Conservation (phyloP, 2,888 invertebrate species). For the Erynnis tages region DNA sequence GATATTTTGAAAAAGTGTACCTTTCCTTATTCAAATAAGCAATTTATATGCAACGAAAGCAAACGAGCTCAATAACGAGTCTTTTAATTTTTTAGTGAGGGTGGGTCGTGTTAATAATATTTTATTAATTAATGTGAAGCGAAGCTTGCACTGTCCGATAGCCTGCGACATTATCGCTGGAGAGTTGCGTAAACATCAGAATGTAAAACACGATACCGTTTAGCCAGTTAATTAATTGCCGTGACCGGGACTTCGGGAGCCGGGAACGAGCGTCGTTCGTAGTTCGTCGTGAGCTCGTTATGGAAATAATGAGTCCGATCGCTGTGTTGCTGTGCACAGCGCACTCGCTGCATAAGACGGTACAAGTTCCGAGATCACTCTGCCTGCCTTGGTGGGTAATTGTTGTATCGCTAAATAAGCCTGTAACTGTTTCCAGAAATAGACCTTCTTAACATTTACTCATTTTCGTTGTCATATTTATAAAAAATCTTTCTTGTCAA, state of each 20-base stretch:
- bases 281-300: conserved; percentile 72
- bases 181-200: conserved; percentile 77
- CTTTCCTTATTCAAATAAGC: conserved; percentile 64
- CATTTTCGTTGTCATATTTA: background rate
- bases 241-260: conserved; percentile 60
- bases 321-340: conserved; percentile 45
- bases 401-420: conserved; percentile 43
- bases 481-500: background rate
- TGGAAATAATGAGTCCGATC: conserved; percentile 73
- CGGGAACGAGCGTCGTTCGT: conserved; percentile 48
- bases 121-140: conserved; percentile 73
- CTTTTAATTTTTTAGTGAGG: conserved; percentile 74
- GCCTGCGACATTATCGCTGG: conserved; percentile 71
- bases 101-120: conserved; percentile 68
- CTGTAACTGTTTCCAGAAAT: too few species aligned
- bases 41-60: conserved; percentile 70
- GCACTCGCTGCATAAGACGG: conserved; percentile 57
- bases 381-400: conserved; percentile 52
- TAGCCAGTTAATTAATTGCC: conserved; percentile 79
- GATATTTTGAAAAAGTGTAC: conserved; percentile 1
- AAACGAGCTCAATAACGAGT: conserved; percentile 67
- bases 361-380: conserved; percentile 36
- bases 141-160: conserved; percentile 62
- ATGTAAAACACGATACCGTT: conserved; percentile 79
- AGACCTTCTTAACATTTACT: too few species aligned